These are phyloP conservation scores for Andrena chrysosceles DNA, from an alignment of 2,888 invertebrate genomes.

Conservation along the genomic window DNA sequence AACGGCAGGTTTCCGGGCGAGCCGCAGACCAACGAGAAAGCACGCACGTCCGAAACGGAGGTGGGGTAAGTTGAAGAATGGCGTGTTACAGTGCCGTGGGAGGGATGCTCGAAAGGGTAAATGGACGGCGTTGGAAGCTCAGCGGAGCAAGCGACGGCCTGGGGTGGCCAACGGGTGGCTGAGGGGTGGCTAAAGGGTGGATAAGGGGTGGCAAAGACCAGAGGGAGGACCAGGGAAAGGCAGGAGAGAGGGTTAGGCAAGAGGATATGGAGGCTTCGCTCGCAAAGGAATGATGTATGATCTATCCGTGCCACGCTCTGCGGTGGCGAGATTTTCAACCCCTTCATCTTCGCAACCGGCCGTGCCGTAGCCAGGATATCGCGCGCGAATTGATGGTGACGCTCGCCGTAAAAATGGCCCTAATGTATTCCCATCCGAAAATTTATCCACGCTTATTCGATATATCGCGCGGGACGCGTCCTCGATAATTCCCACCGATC, in stretches of 20 bases:
- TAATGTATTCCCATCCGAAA: slow-evolving; percentile 66
- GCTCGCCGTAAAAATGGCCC: slow-evolving; percentile 71
- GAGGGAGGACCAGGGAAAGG: slow-evolving; percentile 40
- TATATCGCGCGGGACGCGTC: slow-evolving; percentile 27
- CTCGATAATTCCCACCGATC: slow-evolving; percentile 16
- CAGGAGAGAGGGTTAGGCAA: slow-evolving; percentile 55
- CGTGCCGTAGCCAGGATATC: slow-evolving; percentile 68
- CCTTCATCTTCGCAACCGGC: slow-evolving; percentile 71
- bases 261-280: slow-evolving; percentile 73
- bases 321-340: slow-evolving; percentile 77
- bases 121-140: slow-evolving; percentile 67
- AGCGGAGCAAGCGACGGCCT: slow-evolving; percentile 29
- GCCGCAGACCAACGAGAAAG: slow-evolving; percentile 66
- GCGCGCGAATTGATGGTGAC: slow-evolving; percentile 74
- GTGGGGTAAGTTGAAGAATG: slow-evolving; percentile 72
- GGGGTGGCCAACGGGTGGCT: slow-evolving; percentile 16
- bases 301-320: slow-evolving; percentile 77
- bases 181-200: not conserved
- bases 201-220: slow-evolving; percentile 11
- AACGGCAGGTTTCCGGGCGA: slow-evolving; percentile 59
- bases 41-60: slow-evolving; percentile 67
- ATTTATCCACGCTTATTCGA: slow-evolving; percentile 52
- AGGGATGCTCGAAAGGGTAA: slow-evolving; percentile 70
- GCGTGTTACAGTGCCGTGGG: slow-evolving; percentile 66
- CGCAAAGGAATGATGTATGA: slow-evolving; percentile 80